Evolutionary conservation across 2,888 invertebrate species (phyloP).

Genomic region (Uloborus plumipes): DNA sequence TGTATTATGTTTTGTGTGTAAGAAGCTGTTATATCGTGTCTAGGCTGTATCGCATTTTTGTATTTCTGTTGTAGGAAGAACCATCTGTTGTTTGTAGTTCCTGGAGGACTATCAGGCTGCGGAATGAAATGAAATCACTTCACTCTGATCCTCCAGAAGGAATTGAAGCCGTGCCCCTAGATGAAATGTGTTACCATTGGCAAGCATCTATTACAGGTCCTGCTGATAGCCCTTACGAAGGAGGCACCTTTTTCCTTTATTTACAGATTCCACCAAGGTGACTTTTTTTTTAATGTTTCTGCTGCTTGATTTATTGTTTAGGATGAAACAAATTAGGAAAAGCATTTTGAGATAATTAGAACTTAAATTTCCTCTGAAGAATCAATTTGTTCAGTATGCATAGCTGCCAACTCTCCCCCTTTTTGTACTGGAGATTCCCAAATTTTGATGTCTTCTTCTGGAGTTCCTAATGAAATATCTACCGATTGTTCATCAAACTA

Average conservation of each 20-base stretch:
- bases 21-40: not conserved
- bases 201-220: conserved; percentile 94
- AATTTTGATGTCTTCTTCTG: too few species aligned
- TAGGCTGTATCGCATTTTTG: not conserved
- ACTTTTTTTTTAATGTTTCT: not conserved
- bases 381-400: too few species aligned
- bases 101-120: conserved; percentile 84
- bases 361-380: too few species aligned
- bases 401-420: too few species aligned
- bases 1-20: not conserved
- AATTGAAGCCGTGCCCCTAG: conserved; percentile 85
- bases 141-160: conserved; percentile 84
- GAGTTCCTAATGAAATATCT: too few species aligned
- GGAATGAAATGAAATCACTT: conserved; percentile 79
- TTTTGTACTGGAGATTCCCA: too few species aligned
- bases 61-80: conserved; percentile 65
- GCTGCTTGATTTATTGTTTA: too few species aligned
- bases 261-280: conserved; percentile 82
- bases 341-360: too few species aligned
- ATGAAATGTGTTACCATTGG: conserved; percentile 88
- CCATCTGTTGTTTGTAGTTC: conserved; percentile 77
- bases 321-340: too few species aligned
- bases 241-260: conserved; percentile 91
- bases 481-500: too few species aligned
- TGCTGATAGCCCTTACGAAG: conserved; percentile 92